Base-by-base conservation (phyloP, 2,113 vertebrate species). In the Willisornis vidua region DNA sequence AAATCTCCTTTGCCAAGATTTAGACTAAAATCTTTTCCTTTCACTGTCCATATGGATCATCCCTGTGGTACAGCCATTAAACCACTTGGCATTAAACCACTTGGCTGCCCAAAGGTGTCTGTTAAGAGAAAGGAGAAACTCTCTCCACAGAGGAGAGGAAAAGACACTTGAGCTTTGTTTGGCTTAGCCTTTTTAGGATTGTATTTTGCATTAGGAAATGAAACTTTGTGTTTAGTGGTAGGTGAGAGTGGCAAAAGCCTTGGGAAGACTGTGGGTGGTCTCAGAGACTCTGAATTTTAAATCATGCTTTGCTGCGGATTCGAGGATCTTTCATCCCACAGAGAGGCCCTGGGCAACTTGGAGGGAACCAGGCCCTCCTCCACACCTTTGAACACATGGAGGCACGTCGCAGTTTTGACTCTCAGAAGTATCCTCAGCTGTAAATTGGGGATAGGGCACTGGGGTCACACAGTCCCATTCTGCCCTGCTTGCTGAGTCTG, bases 301-400 rank as follows among this genome's bases (percentile, higher is more conserved):
- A 28, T 45, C 6, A 6, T 8, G 7, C 49, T 57, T 86, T 16
- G 9, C 39, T 57, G 31, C 19, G 57, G 24, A 12, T n/a, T 78
- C 20, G 19, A 55, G 35, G 19, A 20, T 63, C 39, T 83, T 24
- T 43, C 19, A 29, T 22, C 29, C n/a, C 10, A 1, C 46, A 67
- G 10, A 0, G 0, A 24, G 23, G 16, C 14, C 12, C 31, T 49
- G 25, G 48, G n/a, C 3, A 3, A 1, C 67, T 31, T 65, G 58
- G 45, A 68, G 24, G 20, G 20, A 63, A 3, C 11, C 19, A 61
- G 12, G 35, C 4, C 2, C 1, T 84, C 23, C 20, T 51, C 37
- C 14, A 6, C 19, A 39, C 7, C 29, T 80, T 51, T 26, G 14
- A 71, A 39, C 31, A 35, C 6, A 3, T 2, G 1, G 33, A 29